Evolutionary conservation across 1,140 invertebrate species (phyloP).

Genomic region (Caerostris extrusa): DNA sequence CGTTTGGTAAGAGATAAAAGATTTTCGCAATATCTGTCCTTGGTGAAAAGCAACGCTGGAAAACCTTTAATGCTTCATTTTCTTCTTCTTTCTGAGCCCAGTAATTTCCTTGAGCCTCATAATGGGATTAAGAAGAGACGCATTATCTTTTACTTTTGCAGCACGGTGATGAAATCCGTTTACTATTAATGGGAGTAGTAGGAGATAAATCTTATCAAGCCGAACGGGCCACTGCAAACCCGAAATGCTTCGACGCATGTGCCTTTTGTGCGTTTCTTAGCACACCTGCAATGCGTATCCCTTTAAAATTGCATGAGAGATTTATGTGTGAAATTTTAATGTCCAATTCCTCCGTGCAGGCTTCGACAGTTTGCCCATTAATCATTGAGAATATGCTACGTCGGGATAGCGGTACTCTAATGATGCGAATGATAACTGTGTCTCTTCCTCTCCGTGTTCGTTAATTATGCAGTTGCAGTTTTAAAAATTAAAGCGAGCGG

Average conservation of each 20-base stretch:
- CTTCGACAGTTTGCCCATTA: conserved; percentile 24
- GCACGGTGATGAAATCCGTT: conserved; percentile 10
- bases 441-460: background rate
- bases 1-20: too few species aligned
- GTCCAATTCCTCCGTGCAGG: conserved; percentile 4
- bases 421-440: conserved; percentile 36
- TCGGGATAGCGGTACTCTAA: background rate
- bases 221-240: background rate
- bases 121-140: conserved; percentile 13
- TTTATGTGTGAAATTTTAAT: conserved; percentile 55
- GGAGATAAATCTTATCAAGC: conserved; percentile 12
- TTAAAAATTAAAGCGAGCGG: conserved; percentile 24
- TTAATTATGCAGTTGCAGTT: conserved; percentile 37
- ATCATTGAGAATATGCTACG: conserved; percentile 12
- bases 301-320: conserved; percentile 48
- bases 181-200: conserved; percentile 49
- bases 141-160: background rate
- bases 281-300: conserved; percentile 54
- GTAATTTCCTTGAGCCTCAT: background rate
- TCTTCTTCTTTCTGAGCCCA: too few species aligned
- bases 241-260: conserved; percentile 34
- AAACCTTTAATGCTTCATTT: too few species aligned
- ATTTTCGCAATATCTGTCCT: too few species aligned
- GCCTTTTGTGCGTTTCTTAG: conserved; percentile 5
- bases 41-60: too few species aligned